Evolutionary conservation across 2,888 invertebrate genomes (phyloP), one percentile per base, ranked within the genome.

Genomic region (Pegoplata infirma): DNA sequence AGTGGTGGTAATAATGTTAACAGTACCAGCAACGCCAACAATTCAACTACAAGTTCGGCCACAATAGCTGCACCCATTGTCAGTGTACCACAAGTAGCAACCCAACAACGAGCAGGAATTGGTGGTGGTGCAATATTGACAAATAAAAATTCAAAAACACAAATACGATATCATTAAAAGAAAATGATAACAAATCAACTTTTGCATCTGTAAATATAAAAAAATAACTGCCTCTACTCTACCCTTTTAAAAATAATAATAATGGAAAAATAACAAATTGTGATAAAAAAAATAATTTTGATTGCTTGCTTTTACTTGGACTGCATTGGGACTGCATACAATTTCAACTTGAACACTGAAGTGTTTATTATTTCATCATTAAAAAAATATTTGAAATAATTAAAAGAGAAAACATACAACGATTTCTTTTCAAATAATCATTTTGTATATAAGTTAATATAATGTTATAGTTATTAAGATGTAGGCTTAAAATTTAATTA

Each of bases 121-220:
- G 8, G 16, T 16, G 16, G 47, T 12, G 63, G 28, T 32, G 21
- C 61, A 64, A 55, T 82, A 74, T 67, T 73, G 75, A 49, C 75
- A 76, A 67, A 23, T 68, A 79, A 67, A 74, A 32, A 77, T 69
- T 46, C 82, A 80, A 69, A 82, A 71, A 77, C 67, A 3, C 79
- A 79, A 67, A 72, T 79, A 8, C 82, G 82, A 74, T 71, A 82
- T 74, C 75, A 76, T 47, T 79, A 51, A 63, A 68, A n/a, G n/a
- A n/a, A n/a, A n/a, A n/a, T n/a, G n/a, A n/a, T n/a, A n/a, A 46
- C 59, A 51, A n/a, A 46, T 40, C 5, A 59, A 53, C 10, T 49
- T 71, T 19, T 7, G 4, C 25, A 56, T 64, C 17, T 28, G 55
- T 68, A 46, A 61, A 63, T 28, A 47, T 36, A 7, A 8, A 28